Base-by-base conservation (phyloP, 2,797 vertebrate species). In the Mormyrops boulengeri region DNA sequence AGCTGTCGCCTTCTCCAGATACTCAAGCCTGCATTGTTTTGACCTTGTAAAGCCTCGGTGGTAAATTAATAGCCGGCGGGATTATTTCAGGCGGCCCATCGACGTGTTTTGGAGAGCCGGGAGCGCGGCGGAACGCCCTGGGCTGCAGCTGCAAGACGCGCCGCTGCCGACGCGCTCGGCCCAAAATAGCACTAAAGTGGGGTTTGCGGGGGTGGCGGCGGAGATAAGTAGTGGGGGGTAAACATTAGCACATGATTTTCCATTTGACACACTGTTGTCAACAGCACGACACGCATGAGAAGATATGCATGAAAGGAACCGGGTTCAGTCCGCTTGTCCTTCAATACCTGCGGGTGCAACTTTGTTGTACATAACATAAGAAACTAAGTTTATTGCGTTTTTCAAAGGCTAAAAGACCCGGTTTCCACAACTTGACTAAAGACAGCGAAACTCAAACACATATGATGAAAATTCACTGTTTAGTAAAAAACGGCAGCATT, bases 221-320 rank as follows among this genome's bases (percentile, higher is more conserved):
- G 22, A 89, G 55, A 91, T 88, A 89, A 89, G 34, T 5, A n/a
- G n/a, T 60, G 11, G 12, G 89, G 89, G 85, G 47, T 80, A 89
- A 89, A 88, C 88, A 89, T 88, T 88, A 88, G 62, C 90, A 86
- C 87, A 49, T 89, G 87, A 86, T 85, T 88, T 50, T 19, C 89
- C 62, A 82, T 82, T 89, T 77, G 73, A 69, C 84, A 87, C 41
- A 69, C 55, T 89, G 88, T 84, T 49, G 47, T 85, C 47, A 49
- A 49, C 44, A 52, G 19, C 47, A 22, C 2, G 82, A 85, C n/a
- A 30, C 38, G 73, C 34, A 19, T 73, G 73, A 80, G 73, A 80
- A n/a, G 73, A 80, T n/a, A 30, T 41, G 17, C 73, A 30, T 44
- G 38, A 80, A 41, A 80, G 7, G 38, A 12, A 8, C 73, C 38